A percentile compares a stretch with the other conserved stretches of the same genome.
Evolutionary conservation across 1,140 invertebrate species (phyloP).

Genomic region (Cydia fagiglandana): DNA sequence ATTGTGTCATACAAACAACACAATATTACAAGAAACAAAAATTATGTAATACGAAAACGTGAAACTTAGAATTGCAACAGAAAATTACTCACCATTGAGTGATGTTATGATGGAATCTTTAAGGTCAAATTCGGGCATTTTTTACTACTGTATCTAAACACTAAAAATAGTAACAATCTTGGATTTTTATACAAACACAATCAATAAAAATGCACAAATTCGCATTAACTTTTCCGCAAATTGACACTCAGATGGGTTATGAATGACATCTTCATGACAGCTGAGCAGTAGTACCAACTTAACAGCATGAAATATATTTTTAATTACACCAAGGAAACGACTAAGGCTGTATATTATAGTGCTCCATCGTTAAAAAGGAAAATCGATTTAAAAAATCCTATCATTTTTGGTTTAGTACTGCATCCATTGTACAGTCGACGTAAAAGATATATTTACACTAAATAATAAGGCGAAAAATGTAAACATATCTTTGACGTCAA

Average conservation of each 20-base stretch:
- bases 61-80: slow-evolving; percentile 41
- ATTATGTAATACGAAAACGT: slow-evolving; percentile 62
- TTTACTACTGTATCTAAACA: slow-evolving; percentile 26
- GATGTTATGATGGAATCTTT: slow-evolving; percentile 66
- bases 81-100: slow-evolving; percentile 58
- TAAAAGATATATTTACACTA: too few species aligned
- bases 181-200: slow-evolving; percentile 6
- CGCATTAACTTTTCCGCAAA: background rate
- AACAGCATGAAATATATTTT: background rate
- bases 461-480: too few species aligned
- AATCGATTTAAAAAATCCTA: too few species aligned
- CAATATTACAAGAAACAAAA: slow-evolving; percentile 59
- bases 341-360: background rate
- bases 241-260: background rate
- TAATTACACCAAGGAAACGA: background rate
- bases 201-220: slow-evolving; percentile 8
- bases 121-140: slow-evolving; percentile 66
- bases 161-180: slow-evolving; percentile 9
- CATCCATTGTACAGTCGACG: too few species aligned
- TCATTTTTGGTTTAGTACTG: too few species aligned
- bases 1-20: slow-evolving; percentile 56
- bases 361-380: too few species aligned
- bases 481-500: too few species aligned
- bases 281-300: background rate
- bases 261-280: background rate